phyloP scores from a whole-genome alignment of 2,797 vertebrate genomes.

The Mionectes olivaceus region DNA sequence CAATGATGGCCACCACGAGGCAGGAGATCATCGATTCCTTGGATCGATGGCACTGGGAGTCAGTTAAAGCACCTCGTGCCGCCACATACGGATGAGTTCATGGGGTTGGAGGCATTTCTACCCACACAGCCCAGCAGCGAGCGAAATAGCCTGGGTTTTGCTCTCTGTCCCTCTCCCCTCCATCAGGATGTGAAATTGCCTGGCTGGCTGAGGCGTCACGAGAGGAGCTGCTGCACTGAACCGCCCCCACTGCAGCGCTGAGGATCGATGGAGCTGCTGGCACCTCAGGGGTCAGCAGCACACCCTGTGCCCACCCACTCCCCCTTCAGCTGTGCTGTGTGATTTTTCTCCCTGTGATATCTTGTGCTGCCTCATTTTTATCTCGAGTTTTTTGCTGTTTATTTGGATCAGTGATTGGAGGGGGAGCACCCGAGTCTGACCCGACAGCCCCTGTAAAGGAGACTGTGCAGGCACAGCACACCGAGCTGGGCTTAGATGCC shows the following conservation, averaged over 20 bases:
- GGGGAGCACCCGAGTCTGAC: background rate
- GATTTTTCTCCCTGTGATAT: background rate
- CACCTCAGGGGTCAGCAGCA: background rate
- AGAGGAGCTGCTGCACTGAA: background rate
- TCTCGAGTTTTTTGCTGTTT: background rate
- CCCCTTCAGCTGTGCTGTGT: background rate
- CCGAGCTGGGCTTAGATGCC: background rate
- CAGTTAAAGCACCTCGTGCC: fast-evolving
- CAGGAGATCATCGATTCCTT: background rate
- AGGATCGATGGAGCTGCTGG: background rate
- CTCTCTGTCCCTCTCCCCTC: background rate
- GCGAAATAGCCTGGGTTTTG: background rate
- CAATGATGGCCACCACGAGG: fast-evolving
- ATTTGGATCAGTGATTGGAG: background rate
- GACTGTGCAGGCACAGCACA: background rate
- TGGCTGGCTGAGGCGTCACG: background rate
- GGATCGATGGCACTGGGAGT: background rate
- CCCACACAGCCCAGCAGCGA: background rate
- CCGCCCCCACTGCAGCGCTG: background rate
- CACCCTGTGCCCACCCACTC: background rate
- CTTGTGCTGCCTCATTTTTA: background rate
- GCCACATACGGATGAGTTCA: fast-evolving
- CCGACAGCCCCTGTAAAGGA: background rate
- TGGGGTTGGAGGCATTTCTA: background rate
- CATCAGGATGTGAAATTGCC: background rate